phyloP scores from a whole-genome alignment of 1,140 invertebrate species.

The Trachelipus rathkii region DNA sequence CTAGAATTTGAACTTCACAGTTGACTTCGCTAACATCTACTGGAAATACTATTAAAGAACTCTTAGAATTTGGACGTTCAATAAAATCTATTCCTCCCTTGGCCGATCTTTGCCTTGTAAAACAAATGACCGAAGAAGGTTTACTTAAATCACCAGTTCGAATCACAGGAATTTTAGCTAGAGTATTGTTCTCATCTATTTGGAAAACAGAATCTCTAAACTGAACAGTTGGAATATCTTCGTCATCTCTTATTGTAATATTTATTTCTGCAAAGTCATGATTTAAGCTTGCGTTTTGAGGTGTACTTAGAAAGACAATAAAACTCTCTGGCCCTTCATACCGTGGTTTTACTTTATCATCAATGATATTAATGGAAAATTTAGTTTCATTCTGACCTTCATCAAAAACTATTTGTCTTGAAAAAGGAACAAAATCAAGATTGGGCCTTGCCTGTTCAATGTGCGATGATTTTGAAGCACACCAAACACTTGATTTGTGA shows the following conservation, averaged over 20 bases:
- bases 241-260: constrained; percentile 34
- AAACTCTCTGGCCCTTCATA: constrained; percentile 37
- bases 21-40: constrained; percentile 49
- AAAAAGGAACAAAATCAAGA: constrained; percentile 31
- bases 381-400: constrained; percentile 9
- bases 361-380: constrained; percentile 36
- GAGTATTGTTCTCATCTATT: constrained; percentile 50
- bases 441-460: constrained; percentile 30
- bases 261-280: constrained; percentile 25
- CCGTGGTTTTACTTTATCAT: constrained; percentile 36
- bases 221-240: constrained; percentile 45
- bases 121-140: constrained; percentile 50
- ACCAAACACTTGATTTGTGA: constrained; percentile 37
- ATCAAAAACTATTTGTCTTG: constrained; percentile 29
- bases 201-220: constrained; percentile 50
- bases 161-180: constrained; percentile 48
- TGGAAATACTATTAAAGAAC: constrained; percentile 51
- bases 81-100: constrained; percentile 50
- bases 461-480: constrained; percentile 24
- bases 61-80: constrained; percentile 52
- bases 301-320: constrained; percentile 32
- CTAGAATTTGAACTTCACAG: constrained; percentile 49
- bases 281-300: constrained; percentile 34
- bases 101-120: constrained; percentile 52
- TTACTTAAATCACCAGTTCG: constrained; percentile 51